A percentile compares a stretch with the other conserved stretches of the same genome.
Conservation (phyloP, 2,113 vertebrate genomes). For the Irena cyanogastra region DNA sequence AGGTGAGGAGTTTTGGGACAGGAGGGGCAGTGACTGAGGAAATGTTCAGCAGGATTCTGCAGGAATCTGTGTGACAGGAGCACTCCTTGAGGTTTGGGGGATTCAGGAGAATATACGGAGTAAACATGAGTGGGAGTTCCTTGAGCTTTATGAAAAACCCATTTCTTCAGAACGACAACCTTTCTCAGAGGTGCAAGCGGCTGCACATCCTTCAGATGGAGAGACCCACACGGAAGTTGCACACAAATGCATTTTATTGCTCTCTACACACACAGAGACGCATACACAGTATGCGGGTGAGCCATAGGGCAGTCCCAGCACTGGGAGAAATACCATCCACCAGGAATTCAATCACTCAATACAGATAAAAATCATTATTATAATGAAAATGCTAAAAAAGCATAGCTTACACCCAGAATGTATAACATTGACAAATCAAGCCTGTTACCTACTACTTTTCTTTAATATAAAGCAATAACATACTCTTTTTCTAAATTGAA, state of each 20-base stretch:
- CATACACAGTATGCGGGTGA: constrained; percentile 36
- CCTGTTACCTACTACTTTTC: not conserved
- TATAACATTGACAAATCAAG: constrained; percentile 14
- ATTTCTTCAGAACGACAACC: not conserved
- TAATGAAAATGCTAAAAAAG: constrained; percentile 54
- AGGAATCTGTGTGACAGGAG: not conserved
- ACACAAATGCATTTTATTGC: constrained; percentile 31
- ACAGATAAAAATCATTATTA: constrained; percentile 48
- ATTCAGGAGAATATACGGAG: fast-evolving
- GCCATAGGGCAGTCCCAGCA: constrained; percentile 26
- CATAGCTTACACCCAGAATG: constrained; percentile 30
- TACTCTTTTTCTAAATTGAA: not conserved
- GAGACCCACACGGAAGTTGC: not conserved
- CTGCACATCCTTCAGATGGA: not conserved
- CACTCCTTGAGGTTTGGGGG: no score
- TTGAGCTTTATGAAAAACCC: not conserved
- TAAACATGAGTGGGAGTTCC: fast-evolving
- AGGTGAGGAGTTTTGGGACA: not conserved
- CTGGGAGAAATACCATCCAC: constrained; percentile 30
- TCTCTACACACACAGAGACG: not conserved
- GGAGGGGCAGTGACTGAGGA: not conserved
- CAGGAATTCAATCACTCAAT: constrained; percentile 13
- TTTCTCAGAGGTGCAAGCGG: fast-evolving
- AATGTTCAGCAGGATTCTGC: not conserved
- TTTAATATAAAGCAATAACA: constrained; percentile 46